A percentile compares a stretch with the other conserved stretches of the same genome.
Evolutionary conservation across 2,797 vertebrate genomes (phyloP).

Genomic region (Poecile montanus): DNA sequence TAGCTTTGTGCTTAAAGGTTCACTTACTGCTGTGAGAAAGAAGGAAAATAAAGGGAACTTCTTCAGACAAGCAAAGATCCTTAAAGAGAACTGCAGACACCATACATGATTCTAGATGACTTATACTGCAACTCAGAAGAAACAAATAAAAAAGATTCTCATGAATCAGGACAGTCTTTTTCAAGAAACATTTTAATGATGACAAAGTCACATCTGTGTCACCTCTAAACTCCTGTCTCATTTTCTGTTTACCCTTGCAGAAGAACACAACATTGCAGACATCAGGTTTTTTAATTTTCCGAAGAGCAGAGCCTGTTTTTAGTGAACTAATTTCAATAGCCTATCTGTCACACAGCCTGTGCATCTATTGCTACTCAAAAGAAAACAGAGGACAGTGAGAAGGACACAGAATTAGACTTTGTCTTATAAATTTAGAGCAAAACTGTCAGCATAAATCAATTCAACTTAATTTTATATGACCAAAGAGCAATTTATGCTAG

Average conservation of each 20-base stretch:
- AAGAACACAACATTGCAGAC: conserved; percentile 26
- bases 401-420: not conserved
- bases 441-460: not conserved
- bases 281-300: conserved; percentile 19
- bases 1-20: conserved; percentile 20
- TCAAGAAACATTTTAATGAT: conserved; percentile 26
- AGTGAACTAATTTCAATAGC: conserved; percentile 38
- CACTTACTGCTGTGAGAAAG: not conserved
- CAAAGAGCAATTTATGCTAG: not conserved
- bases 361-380: conserved; percentile 1
- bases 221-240: conserved; percentile 41
- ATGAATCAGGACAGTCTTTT: conserved; percentile 16
- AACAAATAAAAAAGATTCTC: conserved; percentile 19
- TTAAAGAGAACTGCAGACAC: conserved; percentile 44
- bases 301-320: conserved; percentile 30
- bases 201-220: conserved; percentile 33
- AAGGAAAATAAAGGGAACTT: conserved; percentile 20
- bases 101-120: conserved; percentile 38
- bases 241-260: conserved; percentile 40
- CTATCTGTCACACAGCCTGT: conserved; percentile 9
- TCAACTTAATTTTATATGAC: not conserved
- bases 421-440: not conserved
- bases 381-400: conserved; percentile 28
- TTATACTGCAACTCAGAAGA: conserved; percentile 34
- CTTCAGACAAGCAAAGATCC: conserved; percentile 26